Evolutionary conservation across 2,888 invertebrate genomes (phyloP), one percentile per base, ranked within the genome.

Genomic region (Diaprepes abbreviatus): DNA sequence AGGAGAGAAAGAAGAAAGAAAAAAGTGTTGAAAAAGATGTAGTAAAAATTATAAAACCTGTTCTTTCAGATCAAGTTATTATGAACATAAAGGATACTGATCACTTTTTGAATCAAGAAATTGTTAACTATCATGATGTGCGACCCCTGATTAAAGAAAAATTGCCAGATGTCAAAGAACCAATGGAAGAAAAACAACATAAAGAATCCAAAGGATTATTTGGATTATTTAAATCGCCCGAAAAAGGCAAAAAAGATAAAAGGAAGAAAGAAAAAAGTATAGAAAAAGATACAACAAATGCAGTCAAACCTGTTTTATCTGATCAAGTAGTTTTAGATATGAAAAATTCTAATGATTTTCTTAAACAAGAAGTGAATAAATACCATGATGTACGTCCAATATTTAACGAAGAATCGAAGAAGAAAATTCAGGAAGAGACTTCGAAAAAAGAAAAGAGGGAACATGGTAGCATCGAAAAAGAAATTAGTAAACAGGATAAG

Each of bases 81-180:
- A 21, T 21, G 6, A 24, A 74, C 33, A 76, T 77, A 28, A 60
- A 60, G 19, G 70, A 75, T 1, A 74, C 72, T 1, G 64, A 73
- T 33, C 58, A 73, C 1, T 78, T 79, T 43, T 36, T 79, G 4
- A 59, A 69, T 50, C 65, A 76, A 28, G 79, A 80, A 74, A 67
- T 79, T 33, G 70, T 63, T n/a, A 57, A 45, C n/a, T 76, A 71
- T 64, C 72, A 77, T 36, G 77, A 77, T 65, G 75, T 74, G 1
- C 45, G 69, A 21, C 73, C 74, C 4, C 48, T 68, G 2, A 33
- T 19, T 45, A 31, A n/a, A 58, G 57, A 21, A 14, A 59, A 16
- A 67, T 55, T 16, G 50, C 35, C 0, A 74, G 75, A 48, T 76
- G 52, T 67, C 17, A 62, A 72, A 16, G 72, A 73, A 52, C 5